Conservation (phyloP, 2,797 vertebrate genomes). For the Pelobates cultripes region DNA sequence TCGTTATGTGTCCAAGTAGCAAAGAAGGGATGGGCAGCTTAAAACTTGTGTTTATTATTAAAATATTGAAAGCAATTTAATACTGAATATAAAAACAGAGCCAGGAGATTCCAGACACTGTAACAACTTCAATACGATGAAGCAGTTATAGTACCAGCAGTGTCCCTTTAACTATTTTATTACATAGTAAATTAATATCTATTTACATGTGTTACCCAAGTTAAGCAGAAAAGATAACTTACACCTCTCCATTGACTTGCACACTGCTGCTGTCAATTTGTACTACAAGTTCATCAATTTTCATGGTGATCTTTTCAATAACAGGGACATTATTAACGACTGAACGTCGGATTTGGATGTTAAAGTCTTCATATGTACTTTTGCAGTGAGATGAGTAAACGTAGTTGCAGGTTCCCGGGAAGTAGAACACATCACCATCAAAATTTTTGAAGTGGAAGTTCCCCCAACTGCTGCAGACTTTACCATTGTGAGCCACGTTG, state of each 20-base stretch:
- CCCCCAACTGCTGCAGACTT: slow-evolving; percentile 85
- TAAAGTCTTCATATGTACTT: slow-evolving; percentile 76
- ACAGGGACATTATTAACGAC: slow-evolving; percentile 50
- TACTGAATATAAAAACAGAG: too few species aligned
- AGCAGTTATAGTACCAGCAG: too few species aligned
- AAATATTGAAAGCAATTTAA: too few species aligned
- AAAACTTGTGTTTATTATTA: too few species aligned
- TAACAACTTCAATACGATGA: too few species aligned
- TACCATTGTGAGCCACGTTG: slow-evolving; percentile 74
- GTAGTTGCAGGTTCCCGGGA: slow-evolving; percentile 80
- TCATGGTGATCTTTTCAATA: slow-evolving; percentile 75
- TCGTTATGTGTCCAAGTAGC: too few species aligned
- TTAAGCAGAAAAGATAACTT: slow-evolving; percentile 57
- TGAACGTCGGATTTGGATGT: slow-evolving; percentile 79
- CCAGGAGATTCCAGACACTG: too few species aligned
- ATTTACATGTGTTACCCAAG: too few species aligned
- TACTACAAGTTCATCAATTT: slow-evolving; percentile 76
- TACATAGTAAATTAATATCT: too few species aligned
- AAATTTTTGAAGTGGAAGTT: slow-evolving; percentile 85
- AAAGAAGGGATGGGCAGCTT: too few species aligned
- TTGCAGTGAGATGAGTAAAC: slow-evolving; percentile 70
- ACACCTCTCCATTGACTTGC: slow-evolving; percentile 70
- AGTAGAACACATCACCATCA: slow-evolving; percentile 80
- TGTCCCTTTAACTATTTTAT: too few species aligned
- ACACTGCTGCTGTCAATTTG: slow-evolving; percentile 70